Evolutionary conservation across 2,113 vertebrate species (phyloP).

Genomic region (Nycticebus coucang): DNA sequence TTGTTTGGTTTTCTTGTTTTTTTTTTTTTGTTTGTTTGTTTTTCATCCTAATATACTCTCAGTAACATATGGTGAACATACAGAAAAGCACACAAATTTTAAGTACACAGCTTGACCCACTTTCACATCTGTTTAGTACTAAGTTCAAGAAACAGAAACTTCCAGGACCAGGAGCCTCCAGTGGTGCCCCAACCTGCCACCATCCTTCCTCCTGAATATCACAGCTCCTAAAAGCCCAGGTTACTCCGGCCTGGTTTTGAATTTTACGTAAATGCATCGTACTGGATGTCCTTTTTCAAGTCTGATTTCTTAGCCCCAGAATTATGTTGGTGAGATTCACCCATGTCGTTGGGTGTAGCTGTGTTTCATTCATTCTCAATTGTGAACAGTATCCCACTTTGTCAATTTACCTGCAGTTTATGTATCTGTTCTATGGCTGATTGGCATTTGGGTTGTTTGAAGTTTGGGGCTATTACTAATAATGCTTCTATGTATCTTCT

Average conservation of each 20-base stretch:
- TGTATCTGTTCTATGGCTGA: too few relatives aligned
- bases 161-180: neutral
- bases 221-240: neutral
- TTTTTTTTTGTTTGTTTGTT: too few relatives aligned
- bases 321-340: neutral
- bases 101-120: neutral
- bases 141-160: neutral
- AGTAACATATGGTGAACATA: neutral
- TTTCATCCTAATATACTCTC: neutral
- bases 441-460: neutral
- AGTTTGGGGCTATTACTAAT: neutral
- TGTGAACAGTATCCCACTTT: neutral
- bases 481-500: neutral
- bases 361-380: neutral
- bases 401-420: rapidly evolving
- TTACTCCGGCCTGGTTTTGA: neutral
- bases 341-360: neutral
- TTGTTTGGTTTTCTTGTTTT: neutral
- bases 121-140: neutral
- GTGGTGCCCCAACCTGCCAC: neutral
- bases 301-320: rapidly evolving
- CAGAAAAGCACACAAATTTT: neutral
- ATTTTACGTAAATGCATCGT: neutral
- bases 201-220: neutral
- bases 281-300: neutral